A percentile compares a stretch with the other conserved stretches of the same genome.
Evolutionary conservation across 1,140 invertebrate species (phyloP).

Genomic region (Hyles vespertilio): DNA sequence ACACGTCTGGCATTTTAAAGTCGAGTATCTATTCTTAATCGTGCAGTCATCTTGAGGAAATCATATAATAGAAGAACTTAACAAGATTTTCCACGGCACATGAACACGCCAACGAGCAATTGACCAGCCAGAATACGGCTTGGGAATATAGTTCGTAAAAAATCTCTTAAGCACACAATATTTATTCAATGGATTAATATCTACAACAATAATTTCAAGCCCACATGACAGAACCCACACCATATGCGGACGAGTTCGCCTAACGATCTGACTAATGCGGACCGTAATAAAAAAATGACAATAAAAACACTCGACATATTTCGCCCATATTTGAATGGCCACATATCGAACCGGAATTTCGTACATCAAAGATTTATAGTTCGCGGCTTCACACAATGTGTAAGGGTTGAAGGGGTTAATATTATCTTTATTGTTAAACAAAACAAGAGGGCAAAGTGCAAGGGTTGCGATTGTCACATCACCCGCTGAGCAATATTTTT

Average conservation of each 20-base stretch:
- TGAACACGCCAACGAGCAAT: no score
- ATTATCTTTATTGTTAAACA: conserved; percentile 2
- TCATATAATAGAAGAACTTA: no score
- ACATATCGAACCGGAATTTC: background rate
- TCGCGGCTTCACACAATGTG: conserved; percentile 5
- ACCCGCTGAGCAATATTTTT: conserved; percentile 2
- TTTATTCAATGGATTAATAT: no score
- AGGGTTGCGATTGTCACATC: background rate
- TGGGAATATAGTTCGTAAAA: no score
- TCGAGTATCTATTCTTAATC: no score
- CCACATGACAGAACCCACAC: background rate
- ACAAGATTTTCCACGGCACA: no score
- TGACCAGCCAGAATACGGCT: no score
- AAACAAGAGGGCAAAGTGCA: conserved; percentile 7
- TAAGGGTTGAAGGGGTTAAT: conserved; percentile 6
- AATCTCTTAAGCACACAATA: no score
- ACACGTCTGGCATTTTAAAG: no score
- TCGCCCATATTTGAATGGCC: conserved; percentile 1
- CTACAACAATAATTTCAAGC: no score
- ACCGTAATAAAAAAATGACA: background rate
- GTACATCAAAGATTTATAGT: background rate
- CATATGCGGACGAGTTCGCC: conserved; percentile 2
- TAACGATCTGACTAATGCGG: background rate
- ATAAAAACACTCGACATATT: background rate
- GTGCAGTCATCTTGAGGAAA: no score